These are phyloP conservation scores for Drosophila albomicans DNA, from an alignment of 1,140 invertebrate species.

Conservation along the genomic window DNA sequence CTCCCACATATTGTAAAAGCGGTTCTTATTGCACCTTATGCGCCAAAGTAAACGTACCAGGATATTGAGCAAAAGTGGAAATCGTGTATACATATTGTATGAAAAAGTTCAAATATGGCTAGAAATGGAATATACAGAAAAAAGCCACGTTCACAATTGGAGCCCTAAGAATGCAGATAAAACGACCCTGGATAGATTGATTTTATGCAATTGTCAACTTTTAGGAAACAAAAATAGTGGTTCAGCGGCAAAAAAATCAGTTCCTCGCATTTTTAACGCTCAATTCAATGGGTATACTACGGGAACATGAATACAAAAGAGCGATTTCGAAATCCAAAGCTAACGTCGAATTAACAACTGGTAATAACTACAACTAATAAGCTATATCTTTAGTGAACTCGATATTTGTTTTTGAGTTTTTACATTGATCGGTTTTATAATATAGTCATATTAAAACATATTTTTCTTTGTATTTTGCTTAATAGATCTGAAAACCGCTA, in stretches of 20 bases:
- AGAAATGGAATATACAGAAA: constrained; percentile 90
- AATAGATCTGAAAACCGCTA: too few species aligned
- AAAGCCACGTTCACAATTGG: constrained; percentile 89
- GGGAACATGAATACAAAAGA: constrained; percentile 89
- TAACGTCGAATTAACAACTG: constrained; percentile 88
- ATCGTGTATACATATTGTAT: constrained; percentile 94
- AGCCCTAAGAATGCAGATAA: constrained; percentile 88
- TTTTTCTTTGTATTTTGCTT: too few species aligned
- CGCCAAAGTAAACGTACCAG: constrained; percentile 95
- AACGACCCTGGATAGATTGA: constrained; percentile 92
- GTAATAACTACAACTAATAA: constrained; percentile 7
- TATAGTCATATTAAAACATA: too few species aligned
- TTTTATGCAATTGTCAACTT: constrained; percentile 91
- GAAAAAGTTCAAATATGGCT: constrained; percentile 92
- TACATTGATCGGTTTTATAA: too few species aligned
- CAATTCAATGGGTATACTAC: constrained; percentile 88
- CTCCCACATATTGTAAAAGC: constrained; percentile 95
- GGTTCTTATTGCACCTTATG: constrained; percentile 96
- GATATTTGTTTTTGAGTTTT: too few species aligned
- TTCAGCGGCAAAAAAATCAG: constrained; percentile 89
- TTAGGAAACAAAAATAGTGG: constrained; percentile 90
- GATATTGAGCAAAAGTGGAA: constrained; percentile 96
- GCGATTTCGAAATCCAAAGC: constrained; percentile 89
- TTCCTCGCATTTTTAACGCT: constrained; percentile 89
- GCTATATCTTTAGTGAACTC: too few species aligned